Evolutionary conservation across 2,113 vertebrate genomes (phyloP), one percentile per base, ranked within the genome.

Genomic region (Megaleporinus macrocephalus): DNA sequence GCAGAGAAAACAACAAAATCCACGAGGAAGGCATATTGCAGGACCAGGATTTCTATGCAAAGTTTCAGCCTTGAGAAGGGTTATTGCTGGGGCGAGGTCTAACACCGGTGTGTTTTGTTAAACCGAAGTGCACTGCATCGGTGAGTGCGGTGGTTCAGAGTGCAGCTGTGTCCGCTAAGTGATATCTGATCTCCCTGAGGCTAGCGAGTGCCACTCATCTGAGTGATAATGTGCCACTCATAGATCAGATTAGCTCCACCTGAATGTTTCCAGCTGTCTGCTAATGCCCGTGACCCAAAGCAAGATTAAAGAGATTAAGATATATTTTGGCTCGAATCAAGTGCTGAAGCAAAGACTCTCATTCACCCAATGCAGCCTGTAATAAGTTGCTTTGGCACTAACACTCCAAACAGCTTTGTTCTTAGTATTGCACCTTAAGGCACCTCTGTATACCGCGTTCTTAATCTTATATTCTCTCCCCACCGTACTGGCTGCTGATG

Each of bases 191-290:
- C 51, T 55, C 85, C 78, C 81, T n/a, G 1, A 66, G 63, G 81
- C 74, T 75, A 68, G 73, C 70, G 68, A 80, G 73, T 71, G 61
- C 81, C 78, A 83, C 85, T 86, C 85, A 78, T 86, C 77, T 83
- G 81, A 83, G 78, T 51, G 62, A 83, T 84, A 80, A 81, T 83
- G 71, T 53, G 79, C 78, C 83, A 74, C 78, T 84, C 47, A 80
- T 63, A 78, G 85, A 86, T 86, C 78, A 27, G 78, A 86, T 86
- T 86, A 84, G 70, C 62, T 86, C 36, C 69, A 86, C 78, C 85
- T 78, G 78, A 86, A 83, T n/a, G 74, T 72, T 61, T 81, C 74
- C 81, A 81, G 78, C 71, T 73, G 29, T 79, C 73, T 83, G n/a
- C 51, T 83, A 83, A 86, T 83, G 82, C 74, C 85, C 82, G 73